Conservation (phyloP, 2,797 vertebrate species). For the Scomberomorus guttatus region DNA sequence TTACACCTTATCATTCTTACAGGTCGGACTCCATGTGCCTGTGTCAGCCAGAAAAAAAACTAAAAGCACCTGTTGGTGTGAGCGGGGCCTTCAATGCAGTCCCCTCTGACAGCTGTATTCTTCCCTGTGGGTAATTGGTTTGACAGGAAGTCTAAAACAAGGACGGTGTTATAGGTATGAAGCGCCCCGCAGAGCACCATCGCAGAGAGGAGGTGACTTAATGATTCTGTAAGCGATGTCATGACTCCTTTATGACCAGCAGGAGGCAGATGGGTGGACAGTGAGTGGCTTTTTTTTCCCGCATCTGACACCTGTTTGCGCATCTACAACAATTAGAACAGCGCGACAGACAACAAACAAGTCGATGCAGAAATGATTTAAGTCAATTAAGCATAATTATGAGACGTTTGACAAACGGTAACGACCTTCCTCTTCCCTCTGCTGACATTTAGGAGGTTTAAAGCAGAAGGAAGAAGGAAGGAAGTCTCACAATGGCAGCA, state of each 20-base stretch:
- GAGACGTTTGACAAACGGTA: conserved; percentile 21
- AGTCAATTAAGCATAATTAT: conserved; percentile 12
- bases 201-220: conserved; percentile 1
- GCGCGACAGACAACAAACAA: neutral
- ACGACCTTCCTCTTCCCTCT: conserved; percentile 14
- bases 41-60: neutral
- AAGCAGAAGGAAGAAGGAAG: neutral
- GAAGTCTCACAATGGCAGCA: neutral
- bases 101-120: neutral
- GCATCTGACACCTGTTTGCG: neutral
- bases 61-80: too few species aligned
- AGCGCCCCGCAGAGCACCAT: neutral
- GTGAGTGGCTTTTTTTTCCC: neutral
- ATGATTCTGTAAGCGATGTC: neutral
- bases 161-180: neutral
- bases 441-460: conserved; percentile 42
- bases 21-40: too few species aligned
- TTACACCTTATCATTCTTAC: neutral
- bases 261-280: conserved; percentile 12
- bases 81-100: neutral
- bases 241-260: neutral
- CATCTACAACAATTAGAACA: neutral
- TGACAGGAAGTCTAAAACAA: conserved; percentile 1
- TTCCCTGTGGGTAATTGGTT: neutral
- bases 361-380: neutral